These are phyloP conservation scores for Eristalis arbustorum DNA, from an alignment of 2,888 invertebrate species.

Conservation along the genomic window DNA sequence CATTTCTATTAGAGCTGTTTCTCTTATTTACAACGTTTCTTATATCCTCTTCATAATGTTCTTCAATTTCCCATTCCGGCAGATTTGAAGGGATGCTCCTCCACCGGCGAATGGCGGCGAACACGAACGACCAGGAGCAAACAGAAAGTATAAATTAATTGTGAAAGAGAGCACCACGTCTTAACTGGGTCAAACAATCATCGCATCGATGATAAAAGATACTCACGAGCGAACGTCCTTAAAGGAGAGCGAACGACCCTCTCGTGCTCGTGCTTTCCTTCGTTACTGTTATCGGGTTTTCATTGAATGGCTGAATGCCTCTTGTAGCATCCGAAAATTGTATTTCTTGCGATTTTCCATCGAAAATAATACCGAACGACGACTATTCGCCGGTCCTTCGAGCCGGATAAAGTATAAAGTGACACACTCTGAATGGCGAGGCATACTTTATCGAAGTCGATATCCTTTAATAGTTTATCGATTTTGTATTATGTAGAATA, in stretches of 20 bases:
- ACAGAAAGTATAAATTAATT: constrained; percentile 53
- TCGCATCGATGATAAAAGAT: constrained; percentile 38
- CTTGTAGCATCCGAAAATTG: constrained; percentile 13
- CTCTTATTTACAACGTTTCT: constrained; percentile 58
- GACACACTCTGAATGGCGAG: background rate
- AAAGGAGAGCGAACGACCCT: background rate
- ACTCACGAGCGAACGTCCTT: constrained; percentile 16
- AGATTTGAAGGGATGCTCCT: background rate
- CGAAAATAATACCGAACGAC: background rate
- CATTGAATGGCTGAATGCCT: constrained; percentile 11
- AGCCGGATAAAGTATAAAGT: background rate
- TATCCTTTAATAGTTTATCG: constrained; percentile 56
- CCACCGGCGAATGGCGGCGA: background rate
- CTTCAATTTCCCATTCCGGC: constrained; percentile 12
- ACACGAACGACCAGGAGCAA: background rate
- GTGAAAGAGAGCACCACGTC: constrained; percentile 18
- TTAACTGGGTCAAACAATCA: constrained; percentile 66
- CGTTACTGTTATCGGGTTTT: constrained; percentile 39
- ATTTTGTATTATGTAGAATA: constrained; percentile 39
- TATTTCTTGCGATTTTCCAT: constrained; percentile 39
- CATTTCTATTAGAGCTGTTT: constrained; percentile 54
- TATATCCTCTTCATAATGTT: constrained; percentile 58
- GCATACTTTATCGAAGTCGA: constrained; percentile 31
- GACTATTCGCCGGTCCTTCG: constrained; percentile 41
- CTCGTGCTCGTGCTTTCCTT: background rate